Conservation (phyloP, 2,113 vertebrate genomes). For the Henicopernis longicauda region DNA sequence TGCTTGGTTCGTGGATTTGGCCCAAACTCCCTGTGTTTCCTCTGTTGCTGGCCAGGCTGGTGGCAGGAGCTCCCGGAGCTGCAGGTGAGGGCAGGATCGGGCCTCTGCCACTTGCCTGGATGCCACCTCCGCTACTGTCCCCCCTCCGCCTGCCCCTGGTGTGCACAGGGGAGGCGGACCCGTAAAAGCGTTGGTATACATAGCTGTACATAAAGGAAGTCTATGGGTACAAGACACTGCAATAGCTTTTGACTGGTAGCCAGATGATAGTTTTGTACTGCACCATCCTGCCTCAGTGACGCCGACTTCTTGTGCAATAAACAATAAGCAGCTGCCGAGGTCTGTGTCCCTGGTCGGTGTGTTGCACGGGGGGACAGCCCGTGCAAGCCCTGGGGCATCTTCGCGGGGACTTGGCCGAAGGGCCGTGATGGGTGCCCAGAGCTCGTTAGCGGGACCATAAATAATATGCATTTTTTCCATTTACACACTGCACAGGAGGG, state of each 20-base stretch:
- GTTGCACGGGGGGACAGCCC: neutral
- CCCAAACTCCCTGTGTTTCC: neutral
- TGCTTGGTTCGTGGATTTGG: neutral
- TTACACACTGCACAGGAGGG: rapidly evolving
- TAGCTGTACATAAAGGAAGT: neutral
- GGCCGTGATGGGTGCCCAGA: rapidly evolving
- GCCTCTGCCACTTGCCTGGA: neutral
- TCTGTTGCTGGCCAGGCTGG: rapidly evolving
- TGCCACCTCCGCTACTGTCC: neutral
- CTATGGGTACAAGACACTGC: neutral
- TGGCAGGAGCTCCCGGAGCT: neutral
- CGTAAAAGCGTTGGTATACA: neutral
- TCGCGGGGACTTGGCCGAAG: rapidly evolving
- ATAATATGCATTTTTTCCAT: rapidly evolving
- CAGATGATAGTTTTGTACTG: constrained; percentile 30
- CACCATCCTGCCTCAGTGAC: constrained; percentile 44
- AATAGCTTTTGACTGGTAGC: constrained; percentile 11
- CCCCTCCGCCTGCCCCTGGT: rapidly evolving
- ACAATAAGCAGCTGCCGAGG: constrained; percentile 62
- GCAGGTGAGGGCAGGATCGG: neutral
- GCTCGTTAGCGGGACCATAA: rapidly evolving
- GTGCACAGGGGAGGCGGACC: rapidly evolving
- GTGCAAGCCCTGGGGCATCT: no score
- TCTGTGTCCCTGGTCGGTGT: neutral
- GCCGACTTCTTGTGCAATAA: constrained; percentile 79